A percentile compares a stretch with the other conserved stretches of the same genome.
phyloP scores from a whole-genome alignment of 2,113 vertebrate species.

The Calyptomena viridis region DNA sequence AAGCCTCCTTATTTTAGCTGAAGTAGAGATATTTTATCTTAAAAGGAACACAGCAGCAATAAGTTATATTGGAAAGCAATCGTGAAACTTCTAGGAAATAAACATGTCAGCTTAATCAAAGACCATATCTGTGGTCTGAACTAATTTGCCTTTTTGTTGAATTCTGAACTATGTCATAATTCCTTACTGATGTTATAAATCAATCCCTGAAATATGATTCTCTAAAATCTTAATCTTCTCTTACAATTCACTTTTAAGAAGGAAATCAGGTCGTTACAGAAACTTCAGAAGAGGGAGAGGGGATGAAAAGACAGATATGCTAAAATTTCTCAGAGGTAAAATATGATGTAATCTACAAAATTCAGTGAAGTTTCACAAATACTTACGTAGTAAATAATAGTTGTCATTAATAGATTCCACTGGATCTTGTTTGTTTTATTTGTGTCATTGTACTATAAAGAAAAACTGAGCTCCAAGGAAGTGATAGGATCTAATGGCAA shows the following conservation, averaged over 20 bases:
- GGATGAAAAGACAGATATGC: background rate
- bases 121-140: background rate
- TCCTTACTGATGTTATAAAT: background rate
- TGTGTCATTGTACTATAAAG: too few species aligned
- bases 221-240: background rate
- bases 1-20: background rate
- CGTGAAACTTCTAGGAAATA: background rate
- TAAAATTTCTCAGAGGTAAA: background rate
- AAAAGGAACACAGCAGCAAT: background rate
- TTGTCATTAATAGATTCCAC: too few species aligned
- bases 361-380: too few species aligned
- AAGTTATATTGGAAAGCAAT: background rate
- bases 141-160: background rate
- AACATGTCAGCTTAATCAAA: background rate
- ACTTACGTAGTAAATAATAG: too few species aligned
- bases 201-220: background rate
- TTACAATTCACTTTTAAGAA: background rate
- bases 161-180: background rate
- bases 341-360: background rate
- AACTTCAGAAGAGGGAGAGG: background rate
- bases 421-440: too few species aligned
- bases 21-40: background rate
- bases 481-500: too few species aligned
- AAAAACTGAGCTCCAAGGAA: too few species aligned
- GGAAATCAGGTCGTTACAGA: background rate